phyloP scores from a whole-genome alignment of 2,113 vertebrate species.

The Nycticryphes semicollaris region DNA sequence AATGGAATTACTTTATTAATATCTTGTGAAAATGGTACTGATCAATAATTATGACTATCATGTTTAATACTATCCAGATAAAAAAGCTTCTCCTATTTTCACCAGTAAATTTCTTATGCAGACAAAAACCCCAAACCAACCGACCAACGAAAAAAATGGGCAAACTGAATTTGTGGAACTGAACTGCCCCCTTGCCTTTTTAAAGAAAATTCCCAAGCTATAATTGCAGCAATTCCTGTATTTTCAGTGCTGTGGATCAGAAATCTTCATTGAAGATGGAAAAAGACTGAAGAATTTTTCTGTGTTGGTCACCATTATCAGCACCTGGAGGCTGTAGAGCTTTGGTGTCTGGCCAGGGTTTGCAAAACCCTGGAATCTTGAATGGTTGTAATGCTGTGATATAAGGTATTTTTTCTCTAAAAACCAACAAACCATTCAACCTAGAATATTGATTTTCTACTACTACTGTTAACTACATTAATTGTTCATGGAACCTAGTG shows the following conservation, averaged over 20 bases:
- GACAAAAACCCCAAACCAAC: fast-evolving
- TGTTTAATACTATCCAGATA: neutral
- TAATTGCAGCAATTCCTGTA: neutral
- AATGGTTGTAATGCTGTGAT: neutral
- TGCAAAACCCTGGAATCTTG: neutral
- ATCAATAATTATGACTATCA: neutral
- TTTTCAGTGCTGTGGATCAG: neutral
- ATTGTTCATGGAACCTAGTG: neutral
- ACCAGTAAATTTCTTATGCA: neutral
- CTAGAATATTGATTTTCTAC: neutral
- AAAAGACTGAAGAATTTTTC: neutral
- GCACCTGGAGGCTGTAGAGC: neutral
- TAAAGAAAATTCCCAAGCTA: neutral
- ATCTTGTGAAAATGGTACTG: neutral
- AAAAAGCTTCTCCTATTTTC: neutral
- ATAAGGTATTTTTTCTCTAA: neutral
- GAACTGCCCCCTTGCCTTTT: neutral
- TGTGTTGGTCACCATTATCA: neutral
- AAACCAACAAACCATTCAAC: neutral
- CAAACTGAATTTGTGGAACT: neutral
- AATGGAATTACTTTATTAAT: neutral
- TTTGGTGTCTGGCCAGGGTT: neutral
- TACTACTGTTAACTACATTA: neutral
- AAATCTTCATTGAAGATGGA: neutral
- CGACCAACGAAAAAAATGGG: neutral